Conservation (phyloP, 2,113 vertebrate species). For the Grallaria varia region DNA sequence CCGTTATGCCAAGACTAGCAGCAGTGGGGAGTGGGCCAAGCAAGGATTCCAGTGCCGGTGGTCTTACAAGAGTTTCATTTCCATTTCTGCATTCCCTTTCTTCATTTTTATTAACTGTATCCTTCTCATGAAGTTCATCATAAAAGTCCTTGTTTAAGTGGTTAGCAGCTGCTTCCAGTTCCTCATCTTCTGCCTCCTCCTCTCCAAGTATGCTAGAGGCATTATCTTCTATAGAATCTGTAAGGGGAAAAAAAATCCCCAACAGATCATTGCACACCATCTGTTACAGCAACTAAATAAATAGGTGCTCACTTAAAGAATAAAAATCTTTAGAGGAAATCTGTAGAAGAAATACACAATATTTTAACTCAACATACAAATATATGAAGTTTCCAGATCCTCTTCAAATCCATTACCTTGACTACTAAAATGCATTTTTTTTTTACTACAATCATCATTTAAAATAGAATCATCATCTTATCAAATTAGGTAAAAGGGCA, state of each 20-base stretch:
- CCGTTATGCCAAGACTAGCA: conserved; percentile 85
- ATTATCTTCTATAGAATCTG: conserved; percentile 78
- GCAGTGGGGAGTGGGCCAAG: conserved; percentile 88
- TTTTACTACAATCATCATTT: background rate
- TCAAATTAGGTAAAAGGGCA: background rate
- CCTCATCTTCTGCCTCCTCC: conserved; percentile 84
- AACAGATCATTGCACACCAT: background rate
- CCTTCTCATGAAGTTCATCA: conserved; percentile 77
- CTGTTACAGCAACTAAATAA: background rate
- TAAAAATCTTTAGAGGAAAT: background rate
- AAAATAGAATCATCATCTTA: background rate
- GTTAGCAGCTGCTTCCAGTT: conserved; percentile 85
- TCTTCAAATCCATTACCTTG: background rate
- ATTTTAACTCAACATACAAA: background rate
- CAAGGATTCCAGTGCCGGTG: conserved; percentile 81
- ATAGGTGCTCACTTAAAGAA: background rate
- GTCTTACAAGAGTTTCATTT: conserved; percentile 33
- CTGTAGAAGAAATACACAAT: background rate
- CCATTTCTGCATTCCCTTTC: background rate
- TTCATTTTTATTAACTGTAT: background rate
- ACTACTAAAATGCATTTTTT: background rate
- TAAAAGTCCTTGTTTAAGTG: conserved; percentile 86
- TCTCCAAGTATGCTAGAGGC: conserved; percentile 71
- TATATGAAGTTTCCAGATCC: background rate
- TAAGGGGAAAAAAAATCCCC: background rate